Percentiles rank a stretch among this genome's conserved stretches.
Conservation (phyloP, 1,140 invertebrate genomes). For the Dreissena polymorpha region DNA sequence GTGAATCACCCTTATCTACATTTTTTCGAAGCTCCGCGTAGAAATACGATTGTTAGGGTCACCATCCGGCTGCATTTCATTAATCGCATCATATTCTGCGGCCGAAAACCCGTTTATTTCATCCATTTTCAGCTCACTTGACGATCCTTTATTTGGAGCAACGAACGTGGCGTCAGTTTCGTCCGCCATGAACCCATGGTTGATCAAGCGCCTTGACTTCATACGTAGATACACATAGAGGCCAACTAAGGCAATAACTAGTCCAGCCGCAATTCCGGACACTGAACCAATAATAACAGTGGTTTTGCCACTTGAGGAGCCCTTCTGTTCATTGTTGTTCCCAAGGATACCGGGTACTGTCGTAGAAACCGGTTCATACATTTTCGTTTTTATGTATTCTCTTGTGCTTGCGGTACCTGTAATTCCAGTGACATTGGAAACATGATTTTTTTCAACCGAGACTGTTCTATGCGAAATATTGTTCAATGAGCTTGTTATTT, state of each 20-base stretch:
- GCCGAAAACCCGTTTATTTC: background rate
- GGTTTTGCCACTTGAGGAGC: background rate
- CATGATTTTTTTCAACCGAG: too few species aligned
- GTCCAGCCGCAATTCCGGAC: background rate
- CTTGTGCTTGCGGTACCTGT: too few species aligned
- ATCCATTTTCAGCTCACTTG: background rate
- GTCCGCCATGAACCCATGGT: background rate
- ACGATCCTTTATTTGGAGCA: background rate
- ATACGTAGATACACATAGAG: background rate
- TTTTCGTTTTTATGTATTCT: background rate
- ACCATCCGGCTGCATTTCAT: background rate
- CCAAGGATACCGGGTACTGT: background rate
- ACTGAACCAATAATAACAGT: background rate
- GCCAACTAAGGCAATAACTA: background rate
- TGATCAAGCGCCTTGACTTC: too few species aligned
- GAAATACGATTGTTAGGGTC: background rate
- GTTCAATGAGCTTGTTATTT: too few species aligned
- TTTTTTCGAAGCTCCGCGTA: background rate
- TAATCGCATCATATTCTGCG: background rate
- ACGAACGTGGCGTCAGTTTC: background rate
- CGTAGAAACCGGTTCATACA: background rate
- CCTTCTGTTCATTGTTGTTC: background rate
- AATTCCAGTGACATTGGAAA: too few species aligned
- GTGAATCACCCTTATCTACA: background rate
- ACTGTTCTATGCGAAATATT: too few species aligned